Conservation (phyloP, 2,888 invertebrate species). For the Nephrotoma flavescens region DNA sequence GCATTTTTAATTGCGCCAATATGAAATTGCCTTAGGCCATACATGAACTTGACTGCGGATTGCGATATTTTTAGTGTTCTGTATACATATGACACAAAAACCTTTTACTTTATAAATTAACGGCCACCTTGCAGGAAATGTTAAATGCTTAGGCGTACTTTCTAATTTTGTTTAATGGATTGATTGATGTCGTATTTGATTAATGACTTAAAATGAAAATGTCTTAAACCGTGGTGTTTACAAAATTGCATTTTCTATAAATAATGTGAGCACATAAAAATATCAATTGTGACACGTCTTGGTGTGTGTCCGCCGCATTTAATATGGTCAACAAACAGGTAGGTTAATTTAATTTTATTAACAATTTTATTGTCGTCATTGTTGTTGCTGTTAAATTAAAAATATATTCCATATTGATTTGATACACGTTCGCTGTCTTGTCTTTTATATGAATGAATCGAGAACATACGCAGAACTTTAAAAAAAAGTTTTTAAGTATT, state of each 20-base stretch:
- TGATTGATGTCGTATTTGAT: neutral
- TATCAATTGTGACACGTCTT: neutral
- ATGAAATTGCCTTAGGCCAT: neutral
- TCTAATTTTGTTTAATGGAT: neutral
- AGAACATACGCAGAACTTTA: neutral
- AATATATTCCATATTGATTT: neutral
- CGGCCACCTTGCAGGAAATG: neutral
- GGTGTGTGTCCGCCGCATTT: neutral
- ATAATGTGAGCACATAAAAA: neutral
- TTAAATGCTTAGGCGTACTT: neutral
- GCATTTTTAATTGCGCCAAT: no score
- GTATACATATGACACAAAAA: neutral
- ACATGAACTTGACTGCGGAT: neutral
- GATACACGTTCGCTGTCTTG: neutral
- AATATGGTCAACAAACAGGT: neutral
- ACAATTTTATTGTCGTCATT: neutral
- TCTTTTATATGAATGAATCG: neutral
- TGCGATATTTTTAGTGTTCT: neutral
- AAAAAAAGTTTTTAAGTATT: neutral
- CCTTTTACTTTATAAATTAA: neutral
- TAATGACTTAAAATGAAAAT: neutral
- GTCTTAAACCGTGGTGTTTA: neutral
- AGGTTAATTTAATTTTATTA: neutral
- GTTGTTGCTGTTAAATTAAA: neutral
- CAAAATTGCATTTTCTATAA: neutral